Base-by-base conservation (phyloP, 1,140 invertebrate genomes). In the Delia radicum region DNA sequence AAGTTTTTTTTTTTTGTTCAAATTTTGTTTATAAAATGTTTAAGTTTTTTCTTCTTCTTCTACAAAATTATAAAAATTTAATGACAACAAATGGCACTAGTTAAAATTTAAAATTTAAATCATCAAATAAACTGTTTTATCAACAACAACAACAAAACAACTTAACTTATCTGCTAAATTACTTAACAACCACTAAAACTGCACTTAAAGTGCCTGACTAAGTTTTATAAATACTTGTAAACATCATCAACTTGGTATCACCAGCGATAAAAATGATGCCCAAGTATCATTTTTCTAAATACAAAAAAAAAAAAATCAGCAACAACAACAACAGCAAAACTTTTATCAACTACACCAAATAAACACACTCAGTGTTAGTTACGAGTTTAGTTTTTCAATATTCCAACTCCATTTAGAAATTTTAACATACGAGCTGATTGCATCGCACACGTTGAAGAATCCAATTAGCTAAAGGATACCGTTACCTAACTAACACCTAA, bases 381-480 rank as follows among this genome's bases (percentile, higher is more conserved):
- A n/a, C n/a, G n/a, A n/a, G n/a, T n/a, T n/a, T n/a, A n/a, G n/a
- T n/a, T n/a, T n/a, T n/a, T n/a, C n/a, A n/a, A n/a, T n/a, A n/a
- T n/a, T n/a, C n/a, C n/a, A n/a, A n/a, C n/a, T n/a, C n/a, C n/a
- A n/a, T n/a, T n/a, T 29, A 65, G 15, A 65, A 24, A 65, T 65
- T 6, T 10, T 13, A 42, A 42, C 3, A 21, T n/a, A 55, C 48
- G 29, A 33, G 29, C 37, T 33, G 65, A 69, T 18, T 69, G 65
- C 8, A 33, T 21, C 29, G 12, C 27, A 37, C 65, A 69, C 26
- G 12, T 33, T 33, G 29, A 31, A 69, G 65, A 69, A 69, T 69
- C 65, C 65, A 69, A 69, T 69, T 69, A 69, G 65, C 29, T 33
- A 69, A 69, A 69, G 65, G 65, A 69, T 69, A 69, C 29, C 65